Percentiles rank a stretch among this genome's conserved stretches.
These are phyloP conservation scores for Arctopsyche grandis DNA, from an alignment of 1,140 invertebrate species.

Conservation along the genomic window DNA sequence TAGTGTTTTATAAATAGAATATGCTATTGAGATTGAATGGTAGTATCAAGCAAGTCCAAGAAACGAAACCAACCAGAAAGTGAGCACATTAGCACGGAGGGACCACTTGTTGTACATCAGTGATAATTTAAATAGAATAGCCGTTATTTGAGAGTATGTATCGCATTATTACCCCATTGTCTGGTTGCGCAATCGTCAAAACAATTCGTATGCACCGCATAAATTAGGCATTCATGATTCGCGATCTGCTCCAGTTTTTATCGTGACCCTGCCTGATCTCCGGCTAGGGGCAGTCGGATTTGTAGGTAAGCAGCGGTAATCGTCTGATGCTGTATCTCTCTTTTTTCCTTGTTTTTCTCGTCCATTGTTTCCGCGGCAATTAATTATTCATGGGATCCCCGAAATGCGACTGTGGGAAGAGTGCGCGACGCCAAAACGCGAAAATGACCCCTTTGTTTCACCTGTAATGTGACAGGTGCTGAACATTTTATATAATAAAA, in stretches of 20 bases:
- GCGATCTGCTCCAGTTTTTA: constrained; percentile 17
- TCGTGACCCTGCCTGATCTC: constrained; percentile 3
- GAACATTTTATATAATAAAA: not conserved
- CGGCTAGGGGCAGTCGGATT: not conserved
- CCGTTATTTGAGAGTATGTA: not conserved
- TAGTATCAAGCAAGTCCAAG: no score
- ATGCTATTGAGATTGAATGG: no score
- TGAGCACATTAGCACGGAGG: not conserved
- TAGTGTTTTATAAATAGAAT: no score
- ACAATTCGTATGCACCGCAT: not conserved
- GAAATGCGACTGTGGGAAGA: constrained; percentile 32
- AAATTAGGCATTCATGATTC: not conserved
- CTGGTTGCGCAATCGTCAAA: not conserved
- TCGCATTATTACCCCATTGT: not conserved
- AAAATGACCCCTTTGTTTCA: constrained; percentile 29
- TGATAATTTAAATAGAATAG: not conserved
- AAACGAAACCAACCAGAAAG: no score
- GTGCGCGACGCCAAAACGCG: constrained; percentile 19
- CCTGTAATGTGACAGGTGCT: not conserved
- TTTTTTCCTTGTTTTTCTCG: not conserved
- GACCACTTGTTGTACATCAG: not conserved
- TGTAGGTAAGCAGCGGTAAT: constrained; percentile 39
- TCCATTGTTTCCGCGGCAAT: constrained; percentile 23
- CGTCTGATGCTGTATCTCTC: not conserved
- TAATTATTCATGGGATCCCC: constrained; percentile 38